Evolutionary conservation across 2,113 vertebrate genomes (phyloP), one percentile per base, ranked within the genome.

Genomic region (Indicator indicator): DNA sequence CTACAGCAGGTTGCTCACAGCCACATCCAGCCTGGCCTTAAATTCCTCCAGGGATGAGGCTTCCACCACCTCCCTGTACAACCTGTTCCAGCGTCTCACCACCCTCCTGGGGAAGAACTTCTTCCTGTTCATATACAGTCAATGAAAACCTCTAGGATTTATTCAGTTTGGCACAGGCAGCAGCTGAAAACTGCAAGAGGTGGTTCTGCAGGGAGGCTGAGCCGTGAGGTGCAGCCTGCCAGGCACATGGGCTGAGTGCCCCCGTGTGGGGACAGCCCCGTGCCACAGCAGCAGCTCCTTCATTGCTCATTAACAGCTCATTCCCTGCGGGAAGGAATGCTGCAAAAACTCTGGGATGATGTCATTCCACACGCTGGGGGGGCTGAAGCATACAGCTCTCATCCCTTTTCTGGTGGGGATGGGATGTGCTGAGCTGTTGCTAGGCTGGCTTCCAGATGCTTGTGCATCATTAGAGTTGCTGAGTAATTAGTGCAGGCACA

Each of bases 201-300:
- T 24, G 12, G 48, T 50, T 24, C 14, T 56, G 55, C 55, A 56
- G 55, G 27, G 55, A 56, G 55, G 55, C 55, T 56, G 27, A 18
- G 28, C 9, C 4, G 16, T 26, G 60, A 24, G 36, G 20, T 11
- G 38, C 62, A 27, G 62, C 50, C 23, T 28, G 36, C 42, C 42
- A 11, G 44, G 28, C 6, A 14, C 30, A 28, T 48, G 94, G 40
- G 9, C 77, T 9, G 79, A 79, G 84, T 93, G 96, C 94, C 96
- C 95, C 95, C 95, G 93, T 85, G 13, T 91, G 97, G 95, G 88
- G 8, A 21, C 20, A 71, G 72, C 59, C 60, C 5, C 1, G 5
- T 1, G 4, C 16, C 0, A 13, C 14, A 55, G 30, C 4, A 11
- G 65, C 38, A 1, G 5, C 52, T 60, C 10, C 5, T 5, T 30